Percentiles rank a stretch among this genome's conserved stretches.
Evolutionary conservation across 2,797 vertebrate genomes (phyloP).

Genomic region (Eulemur mongoz): DNA sequence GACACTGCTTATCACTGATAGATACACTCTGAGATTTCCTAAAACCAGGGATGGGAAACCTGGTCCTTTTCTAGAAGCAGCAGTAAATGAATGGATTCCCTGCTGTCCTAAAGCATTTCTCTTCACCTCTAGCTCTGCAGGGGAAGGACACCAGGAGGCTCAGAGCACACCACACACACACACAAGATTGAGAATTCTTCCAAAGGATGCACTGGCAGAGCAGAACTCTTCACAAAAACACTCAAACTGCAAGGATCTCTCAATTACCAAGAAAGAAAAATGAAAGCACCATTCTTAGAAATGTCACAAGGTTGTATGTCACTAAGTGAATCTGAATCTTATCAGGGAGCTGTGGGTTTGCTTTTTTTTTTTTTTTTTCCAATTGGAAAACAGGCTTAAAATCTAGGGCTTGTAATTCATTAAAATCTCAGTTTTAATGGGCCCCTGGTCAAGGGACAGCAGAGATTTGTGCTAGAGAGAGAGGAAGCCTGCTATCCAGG

Average conservation of each 20-base stretch:
- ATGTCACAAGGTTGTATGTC: background rate
- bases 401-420: background rate
- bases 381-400: constrained; percentile 3
- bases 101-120: background rate
- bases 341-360: background rate
- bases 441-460: background rate
- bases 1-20: background rate
- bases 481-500: background rate
- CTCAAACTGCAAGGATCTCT: background rate
- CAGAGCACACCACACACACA: background rate
- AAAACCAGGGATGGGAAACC: background rate
- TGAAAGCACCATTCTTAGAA: background rate
- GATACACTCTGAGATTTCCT: background rate
- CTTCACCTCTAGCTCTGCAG: background rate
- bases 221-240: background rate
- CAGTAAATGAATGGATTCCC: background rate
- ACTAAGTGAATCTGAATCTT: background rate
- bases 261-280: background rate
- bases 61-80: background rate
- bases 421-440: background rate
- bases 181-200: background rate
- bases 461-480: background rate
- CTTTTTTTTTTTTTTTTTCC: background rate
- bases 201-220: background rate
- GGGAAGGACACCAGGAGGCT: background rate